phyloP scores from a whole-genome alignment of 2,113 vertebrate species.

The Pagrus major region DNA sequence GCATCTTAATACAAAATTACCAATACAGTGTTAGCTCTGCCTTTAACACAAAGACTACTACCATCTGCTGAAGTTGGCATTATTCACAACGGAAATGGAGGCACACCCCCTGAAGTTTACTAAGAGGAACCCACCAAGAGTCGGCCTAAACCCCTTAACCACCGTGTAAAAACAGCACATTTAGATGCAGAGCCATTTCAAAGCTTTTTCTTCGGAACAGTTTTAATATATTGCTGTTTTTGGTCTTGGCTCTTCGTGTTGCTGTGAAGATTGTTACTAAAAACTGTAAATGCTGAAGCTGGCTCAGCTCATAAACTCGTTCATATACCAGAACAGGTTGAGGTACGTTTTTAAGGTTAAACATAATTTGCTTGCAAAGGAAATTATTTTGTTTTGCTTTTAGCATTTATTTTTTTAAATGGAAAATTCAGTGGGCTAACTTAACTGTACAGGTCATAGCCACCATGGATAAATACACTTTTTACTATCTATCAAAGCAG shows the following conservation, averaged over 20 bases:
- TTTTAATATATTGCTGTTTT: no score
- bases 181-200: slow-evolving; percentile 32
- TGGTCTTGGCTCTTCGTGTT: not conserved
- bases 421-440: not conserved
- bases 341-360: not conserved
- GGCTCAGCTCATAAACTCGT: not conserved
- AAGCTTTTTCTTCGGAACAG: slow-evolving; percentile 14
- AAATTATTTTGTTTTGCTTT: not conserved
- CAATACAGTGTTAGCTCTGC: slow-evolving; percentile 23
- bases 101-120: slow-evolving; percentile 62
- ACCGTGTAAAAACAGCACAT: slow-evolving; percentile 47
- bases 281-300: not conserved
- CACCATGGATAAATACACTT: not conserved
- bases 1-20: not conserved
- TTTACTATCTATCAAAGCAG: not conserved
- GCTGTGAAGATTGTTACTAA: not conserved
- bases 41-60: slow-evolving; percentile 44
- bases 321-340: not conserved
- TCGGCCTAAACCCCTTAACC: slow-evolving; percentile 44
- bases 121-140: slow-evolving; percentile 46
- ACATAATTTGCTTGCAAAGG: not conserved
- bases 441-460: not conserved
- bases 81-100: slow-evolving; percentile 62
- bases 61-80: slow-evolving; percentile 61
- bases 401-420: not conserved